phyloP scores from a whole-genome alignment of 2,113 vertebrate genomes.

The Scomber scombrus region DNA sequence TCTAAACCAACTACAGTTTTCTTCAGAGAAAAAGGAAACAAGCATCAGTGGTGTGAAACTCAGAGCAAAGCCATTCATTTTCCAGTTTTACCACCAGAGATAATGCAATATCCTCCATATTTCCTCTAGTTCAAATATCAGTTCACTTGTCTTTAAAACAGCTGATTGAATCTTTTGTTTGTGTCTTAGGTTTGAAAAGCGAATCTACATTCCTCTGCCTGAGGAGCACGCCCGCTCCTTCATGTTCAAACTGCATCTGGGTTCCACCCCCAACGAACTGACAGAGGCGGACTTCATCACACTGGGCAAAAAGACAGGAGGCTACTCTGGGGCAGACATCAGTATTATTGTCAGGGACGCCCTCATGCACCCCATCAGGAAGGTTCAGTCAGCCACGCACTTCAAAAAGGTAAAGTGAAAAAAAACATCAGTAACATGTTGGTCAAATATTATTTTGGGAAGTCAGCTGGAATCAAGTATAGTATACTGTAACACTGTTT shows the following conservation, averaged over 20 bases:
- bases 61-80: no score
- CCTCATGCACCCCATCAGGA: conserved; percentile 95
- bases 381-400: conserved; percentile 93
- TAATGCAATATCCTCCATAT: no score
- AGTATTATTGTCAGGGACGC: conserved; percentile 93
- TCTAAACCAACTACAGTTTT: no score
- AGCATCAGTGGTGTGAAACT: no score
- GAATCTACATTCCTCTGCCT: conserved; percentile 95
- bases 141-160: not conserved
- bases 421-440: not conserved
- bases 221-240: conserved; percentile 89
- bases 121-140: no score
- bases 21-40: no score
- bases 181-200: conserved; percentile 91
- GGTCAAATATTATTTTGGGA: not conserved
- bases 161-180: conserved; percentile 14
- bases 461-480: not conserved
- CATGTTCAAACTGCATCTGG: conserved; percentile 95
- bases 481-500: no score
- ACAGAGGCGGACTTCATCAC: conserved; percentile 87
- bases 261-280: conserved; percentile 87
- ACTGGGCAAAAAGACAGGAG: conserved; percentile 88
- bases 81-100: no score
- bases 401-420: conserved; percentile 89
- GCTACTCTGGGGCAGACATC: conserved; percentile 95